Evolutionary conservation across 2,113 vertebrate species (phyloP), one percentile per base, ranked within the genome.

Genomic region (Cyphomyrus discorhynchus): DNA sequence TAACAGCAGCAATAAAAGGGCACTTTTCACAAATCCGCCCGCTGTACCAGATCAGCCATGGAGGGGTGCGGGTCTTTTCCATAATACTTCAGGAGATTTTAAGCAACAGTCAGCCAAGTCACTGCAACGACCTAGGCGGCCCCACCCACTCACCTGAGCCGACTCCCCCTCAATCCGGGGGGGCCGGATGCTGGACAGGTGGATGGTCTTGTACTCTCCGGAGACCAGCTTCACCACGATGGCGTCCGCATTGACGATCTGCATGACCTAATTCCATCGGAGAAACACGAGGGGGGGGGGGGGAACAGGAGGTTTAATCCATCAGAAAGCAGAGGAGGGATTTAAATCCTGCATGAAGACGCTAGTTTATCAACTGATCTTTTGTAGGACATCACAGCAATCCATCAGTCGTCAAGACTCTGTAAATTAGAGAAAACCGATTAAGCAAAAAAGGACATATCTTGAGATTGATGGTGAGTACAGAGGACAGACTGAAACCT

Each of bases 221-320:
- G 98, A 99, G 95, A 96, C 98, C 47, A 99, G 93, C 93, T 99
- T 99, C 92, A 98, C 97, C 88, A 98, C 96, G 89, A 99, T 96
- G 93, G 98, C 98, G 0, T 99, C 98, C 0, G 98, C 98, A 3
- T 99, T 99, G 45, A 99, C 93, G 89, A 99, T 97, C 92, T 99
- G 98, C 97, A 99, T 97, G 92, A 99, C 98, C 98, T 99, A 56
- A 15, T 74, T 52, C 39, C 39, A 88, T 39, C 45, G 46, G 80
- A 5, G 11, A n/a, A 74, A 13, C 53, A 1, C 3, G 50, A 87
- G 66, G 90, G 3, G 7, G 11, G 84, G 46, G 66, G 31, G 3
- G 10, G 31, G 35, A 31, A 70, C n/a, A 70, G 74, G 13, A 3
- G 2, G 5, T 19, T 80, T 80, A 42, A 42, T 80, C 74, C 35